phyloP scores from a whole-genome alignment of 2,888 invertebrate species.

The Nephrocerus scutellatus region DNA sequence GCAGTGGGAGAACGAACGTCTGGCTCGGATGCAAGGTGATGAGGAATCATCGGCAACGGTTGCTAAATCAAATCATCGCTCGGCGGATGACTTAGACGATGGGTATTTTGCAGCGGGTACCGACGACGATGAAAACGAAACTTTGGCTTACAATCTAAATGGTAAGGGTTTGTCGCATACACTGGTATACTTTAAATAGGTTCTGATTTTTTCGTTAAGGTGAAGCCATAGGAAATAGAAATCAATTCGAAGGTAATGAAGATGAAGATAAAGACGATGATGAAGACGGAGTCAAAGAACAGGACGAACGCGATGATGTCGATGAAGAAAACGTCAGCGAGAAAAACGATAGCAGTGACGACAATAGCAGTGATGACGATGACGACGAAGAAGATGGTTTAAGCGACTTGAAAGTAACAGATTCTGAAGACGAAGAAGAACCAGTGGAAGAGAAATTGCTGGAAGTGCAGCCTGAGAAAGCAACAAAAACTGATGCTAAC shows the following conservation, averaged over 20 bases:
- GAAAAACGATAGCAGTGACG: conserved; percentile 33
- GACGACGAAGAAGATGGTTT: conserved; percentile 45
- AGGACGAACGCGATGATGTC: conserved; percentile 34
- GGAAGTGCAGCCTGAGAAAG: conserved; percentile 2
- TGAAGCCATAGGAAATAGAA: conserved; percentile 12
- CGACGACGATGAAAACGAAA: conserved; percentile 33
- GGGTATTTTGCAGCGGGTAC: conserved; percentile 60
- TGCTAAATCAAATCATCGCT: conserved; percentile 54
- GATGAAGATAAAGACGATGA: conserved; percentile 24
- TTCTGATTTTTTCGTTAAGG: conserved; percentile 19
- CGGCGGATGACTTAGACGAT: conserved; percentile 84
- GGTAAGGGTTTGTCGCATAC: too few species aligned
- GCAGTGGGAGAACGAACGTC: conserved; percentile 68
- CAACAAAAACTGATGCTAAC: neutral
- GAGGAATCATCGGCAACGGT: conserved; percentile 47
- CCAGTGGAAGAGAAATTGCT: conserved; percentile 9
- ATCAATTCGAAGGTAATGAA: conserved; percentile 25
- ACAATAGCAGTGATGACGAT: conserved; percentile 29
- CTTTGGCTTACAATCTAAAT: conserved; percentile 40
- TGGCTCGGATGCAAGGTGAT: conserved; percentile 68
- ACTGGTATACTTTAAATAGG: too few species aligned
- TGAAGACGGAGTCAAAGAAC: conserved; percentile 20
- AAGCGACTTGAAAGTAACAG: conserved; percentile 39
- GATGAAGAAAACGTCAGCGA: conserved; percentile 30
- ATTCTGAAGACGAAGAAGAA: conserved; percentile 45